Base-by-base conservation (phyloP, 1,140 invertebrate species). In the Brachystomella parvula region DNA sequence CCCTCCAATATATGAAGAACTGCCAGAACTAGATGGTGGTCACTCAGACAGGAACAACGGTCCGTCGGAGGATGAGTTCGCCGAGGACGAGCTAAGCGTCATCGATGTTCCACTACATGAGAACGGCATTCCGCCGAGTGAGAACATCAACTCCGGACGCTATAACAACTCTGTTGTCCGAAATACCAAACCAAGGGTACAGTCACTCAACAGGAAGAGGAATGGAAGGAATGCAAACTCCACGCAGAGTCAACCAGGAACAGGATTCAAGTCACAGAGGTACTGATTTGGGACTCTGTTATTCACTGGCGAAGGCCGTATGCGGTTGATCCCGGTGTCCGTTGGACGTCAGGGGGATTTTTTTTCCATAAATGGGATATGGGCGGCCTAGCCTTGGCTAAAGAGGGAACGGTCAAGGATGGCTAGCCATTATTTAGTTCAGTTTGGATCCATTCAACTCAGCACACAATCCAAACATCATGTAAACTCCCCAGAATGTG, bases 1-100 rank as follows among this genome's bases (percentile, higher is more conserved):
- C 57, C 72, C 72, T 30, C 72, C 72, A 47, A 73, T 73, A 57
- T 73, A 73, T 63, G 72, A 73, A 57, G 72, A 73, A 57, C 47
- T 73, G 15, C 71, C 71, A 30, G 72, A 73, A 30, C 28, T 53
- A 2, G 33, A 59, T 33, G 39, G 33, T 47, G 60, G 60, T 39
- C 68, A 68, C 57, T 73, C 72, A n/a, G 72, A 73, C 56, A 21
- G 69, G 26, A 69, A 73, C 63, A 68, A 71, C 61, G 72, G 69
- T 9, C 71, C 68, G 24, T 73, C 72, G 21, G 72, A 73, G 26
- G 72, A 73, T 56, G 72, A 73, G 35, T 71, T 71, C 66, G 72
- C 72, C 2, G 72, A 73, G 44, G 72, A 73, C 61, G 72, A 73
- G 59, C 65, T 73, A 15, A 67, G 64, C 47, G 72, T 73, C 19